These are phyloP conservation scores for Kryphioiulus occultus DNA, from an alignment of 2,888 invertebrate genomes.

Conservation along the genomic window DNA sequence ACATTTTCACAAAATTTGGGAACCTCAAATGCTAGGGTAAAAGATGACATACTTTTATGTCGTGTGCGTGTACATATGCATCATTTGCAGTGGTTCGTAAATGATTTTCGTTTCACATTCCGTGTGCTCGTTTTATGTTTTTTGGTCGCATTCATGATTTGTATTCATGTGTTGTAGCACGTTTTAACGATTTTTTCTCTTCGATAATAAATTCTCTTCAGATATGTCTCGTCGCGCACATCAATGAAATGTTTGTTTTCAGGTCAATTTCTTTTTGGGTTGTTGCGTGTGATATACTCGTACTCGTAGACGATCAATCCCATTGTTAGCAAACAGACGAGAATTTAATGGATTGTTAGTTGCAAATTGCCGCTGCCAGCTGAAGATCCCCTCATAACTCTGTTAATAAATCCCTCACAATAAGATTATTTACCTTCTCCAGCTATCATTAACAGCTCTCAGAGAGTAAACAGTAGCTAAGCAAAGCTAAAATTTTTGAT, in stretches of 20 bases:
- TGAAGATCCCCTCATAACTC: background rate
- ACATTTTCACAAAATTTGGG: background rate
- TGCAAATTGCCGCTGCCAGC: background rate
- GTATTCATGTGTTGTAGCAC: background rate
- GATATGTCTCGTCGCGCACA: background rate
- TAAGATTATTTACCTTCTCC: background rate
- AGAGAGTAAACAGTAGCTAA: background rate
- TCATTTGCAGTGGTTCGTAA: background rate
- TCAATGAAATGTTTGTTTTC: conserved; percentile 9
- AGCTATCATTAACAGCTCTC: background rate
- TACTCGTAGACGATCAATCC: background rate
- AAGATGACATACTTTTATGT: background rate
- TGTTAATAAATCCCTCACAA: background rate
- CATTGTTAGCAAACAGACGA: background rate
- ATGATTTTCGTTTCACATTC: background rate
- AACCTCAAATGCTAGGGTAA: background rate
- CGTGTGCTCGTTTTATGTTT: background rate
- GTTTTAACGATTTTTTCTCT: background rate
- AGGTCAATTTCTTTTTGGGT: conserved; percentile 4
- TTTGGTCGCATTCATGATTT: background rate
- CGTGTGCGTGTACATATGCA: background rate
- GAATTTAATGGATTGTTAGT: background rate
- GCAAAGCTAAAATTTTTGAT: background rate
- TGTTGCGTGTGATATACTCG: background rate
- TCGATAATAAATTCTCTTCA: background rate